Conservation (phyloP, 2,113 vertebrate species). For the Aythya baeri region DNA sequence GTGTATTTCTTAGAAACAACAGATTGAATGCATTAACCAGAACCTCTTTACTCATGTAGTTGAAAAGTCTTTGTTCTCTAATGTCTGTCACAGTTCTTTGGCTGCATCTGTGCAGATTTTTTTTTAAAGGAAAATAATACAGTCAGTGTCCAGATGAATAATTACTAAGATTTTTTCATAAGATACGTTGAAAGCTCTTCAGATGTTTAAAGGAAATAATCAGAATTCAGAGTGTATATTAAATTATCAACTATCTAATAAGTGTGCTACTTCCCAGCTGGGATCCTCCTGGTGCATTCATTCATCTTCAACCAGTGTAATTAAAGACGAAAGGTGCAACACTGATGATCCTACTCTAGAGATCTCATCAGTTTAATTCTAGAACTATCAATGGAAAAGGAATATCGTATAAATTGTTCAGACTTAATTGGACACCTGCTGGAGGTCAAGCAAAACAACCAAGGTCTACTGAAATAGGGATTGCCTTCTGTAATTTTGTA, state of each 20-base stretch:
- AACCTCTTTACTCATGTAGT: conserved; percentile 35
- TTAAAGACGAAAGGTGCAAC: conserved; percentile 80
- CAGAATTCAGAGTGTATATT: conserved; percentile 65
- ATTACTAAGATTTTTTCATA: conserved; percentile 24
- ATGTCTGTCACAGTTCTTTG: conserved; percentile 25
- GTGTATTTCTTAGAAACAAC: neutral
- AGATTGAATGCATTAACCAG: conserved; percentile 21
- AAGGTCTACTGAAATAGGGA: conserved; percentile 53
- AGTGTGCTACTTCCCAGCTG: conserved; percentile 71
- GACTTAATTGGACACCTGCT: conserved; percentile 82
- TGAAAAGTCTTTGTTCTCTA: conserved; percentile 32
- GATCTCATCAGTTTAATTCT: conserved; percentile 80
- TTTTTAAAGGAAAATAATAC: neutral
- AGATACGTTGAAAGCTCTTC: conserved; percentile 46
- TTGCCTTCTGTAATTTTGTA: conserved; percentile 40
- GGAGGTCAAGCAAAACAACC: conserved; percentile 71
- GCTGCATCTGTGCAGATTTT: neutral
- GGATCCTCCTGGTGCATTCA: conserved; percentile 72
- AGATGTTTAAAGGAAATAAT: conserved; percentile 57
- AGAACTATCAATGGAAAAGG: conserved; percentile 75
- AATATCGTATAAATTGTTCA: conserved; percentile 74
- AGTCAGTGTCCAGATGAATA: neutral
- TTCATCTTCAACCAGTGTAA: conserved; percentile 78
- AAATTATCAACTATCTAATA: conserved; percentile 79
- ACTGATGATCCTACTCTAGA: conserved; percentile 76